Base-by-base conservation (phyloP, 2,888 invertebrate genomes). In the Bellardia pandia region DNA sequence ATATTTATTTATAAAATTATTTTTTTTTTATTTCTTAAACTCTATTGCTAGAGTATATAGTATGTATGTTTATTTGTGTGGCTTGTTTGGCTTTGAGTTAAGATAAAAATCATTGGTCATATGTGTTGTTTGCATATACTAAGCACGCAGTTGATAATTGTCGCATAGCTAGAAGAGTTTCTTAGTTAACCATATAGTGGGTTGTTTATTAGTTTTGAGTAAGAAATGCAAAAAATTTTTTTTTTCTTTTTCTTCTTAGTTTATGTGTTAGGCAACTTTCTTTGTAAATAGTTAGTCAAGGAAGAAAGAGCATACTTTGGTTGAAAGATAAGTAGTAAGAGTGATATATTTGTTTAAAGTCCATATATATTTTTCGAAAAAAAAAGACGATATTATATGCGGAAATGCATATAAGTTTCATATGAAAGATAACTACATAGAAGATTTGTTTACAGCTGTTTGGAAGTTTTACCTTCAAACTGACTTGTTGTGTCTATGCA, bases 121-220 rank as follows among this genome's bases (percentile, higher is more conserved):
- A 23, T 23, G 1, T 42, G n/a, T 13, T 33, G 51, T 58, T 77
- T 42, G 71, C 56, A 71, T 76, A 58, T 30, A 13, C 9, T 45
- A 45, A 13, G 13, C 45, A 58, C 69, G 69, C 75, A 53, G 40
- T 56, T 62, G 13, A 79, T 75, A 85, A 69, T 71, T 80, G 75
- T 85, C 75, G 48, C 60, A 60, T 51, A 37, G 62, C 8, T 37
- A 4, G 23, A 14, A 58, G 30, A 77, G 37, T 8, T 6, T 37
- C 37, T 37, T 40, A 16, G 16, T 3, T 0, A 14, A 3, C 14
- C 62, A 69, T 62, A 78, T 77, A 56, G 30, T 66, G 45, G 56
- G 45, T 64, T 74, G 58, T 79, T 85, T 85, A 79, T 40, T 48
- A 16, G 14, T 23, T 60, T 72, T 58, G 30, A 14, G 30, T 16